Evolutionary conservation across 2,113 vertebrate genomes (phyloP).

Genomic region (Pollachius pollachius): DNA sequence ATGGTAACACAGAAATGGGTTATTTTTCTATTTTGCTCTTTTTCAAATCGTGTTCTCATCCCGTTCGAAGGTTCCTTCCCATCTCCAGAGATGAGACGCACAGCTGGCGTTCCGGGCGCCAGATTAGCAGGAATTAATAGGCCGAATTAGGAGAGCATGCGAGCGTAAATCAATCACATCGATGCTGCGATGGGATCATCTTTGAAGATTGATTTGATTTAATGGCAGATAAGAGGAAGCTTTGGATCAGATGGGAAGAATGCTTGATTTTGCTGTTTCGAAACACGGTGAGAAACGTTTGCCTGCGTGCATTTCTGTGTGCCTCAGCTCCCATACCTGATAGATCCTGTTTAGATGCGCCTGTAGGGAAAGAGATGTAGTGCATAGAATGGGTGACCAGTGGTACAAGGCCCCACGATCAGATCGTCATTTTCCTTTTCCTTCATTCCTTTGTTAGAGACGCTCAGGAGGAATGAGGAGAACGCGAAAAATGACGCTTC

Average conservation of each 20-base stretch:
- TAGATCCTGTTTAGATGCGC: slow-evolving; percentile 81
- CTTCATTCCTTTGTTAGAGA: slow-evolving; percentile 41
- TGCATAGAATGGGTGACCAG: slow-evolving; percentile 67
- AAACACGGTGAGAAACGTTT: slow-evolving; percentile 8
- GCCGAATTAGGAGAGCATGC: slow-evolving; percentile 58
- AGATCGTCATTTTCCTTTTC: slow-evolving; percentile 30
- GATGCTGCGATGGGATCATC: slow-evolving; percentile 62
- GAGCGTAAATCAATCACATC: slow-evolving; percentile 56
- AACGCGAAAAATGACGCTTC: slow-evolving; percentile 23
- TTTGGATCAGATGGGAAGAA: neutral
- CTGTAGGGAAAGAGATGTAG: slow-evolving; percentile 77
- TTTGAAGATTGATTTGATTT: slow-evolving; percentile 39
- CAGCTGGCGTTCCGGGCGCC: neutral
- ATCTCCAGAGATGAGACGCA: slow-evolving; percentile 41
- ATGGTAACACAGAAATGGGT: slow-evolving; percentile 66
- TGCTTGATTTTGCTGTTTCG: too few relatives aligned
- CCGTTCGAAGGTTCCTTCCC: slow-evolving; percentile 33
- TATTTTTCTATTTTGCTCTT: slow-evolving; percentile 25
- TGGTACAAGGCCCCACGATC: slow-evolving; percentile 42
- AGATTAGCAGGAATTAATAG: slow-evolving; percentile 52
- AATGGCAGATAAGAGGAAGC: neutral
- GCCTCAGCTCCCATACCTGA: slow-evolving; percentile 78
- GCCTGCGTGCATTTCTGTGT: slow-evolving; percentile 71
- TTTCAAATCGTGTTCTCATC: slow-evolving; percentile 10
- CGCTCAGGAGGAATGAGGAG: slow-evolving; percentile 37